Percentiles rank a stretch among this genome's conserved stretches.
Evolutionary conservation across 2,797 vertebrate genomes (phyloP).

Genomic region (Pangasius sanitwongsei): DNA sequence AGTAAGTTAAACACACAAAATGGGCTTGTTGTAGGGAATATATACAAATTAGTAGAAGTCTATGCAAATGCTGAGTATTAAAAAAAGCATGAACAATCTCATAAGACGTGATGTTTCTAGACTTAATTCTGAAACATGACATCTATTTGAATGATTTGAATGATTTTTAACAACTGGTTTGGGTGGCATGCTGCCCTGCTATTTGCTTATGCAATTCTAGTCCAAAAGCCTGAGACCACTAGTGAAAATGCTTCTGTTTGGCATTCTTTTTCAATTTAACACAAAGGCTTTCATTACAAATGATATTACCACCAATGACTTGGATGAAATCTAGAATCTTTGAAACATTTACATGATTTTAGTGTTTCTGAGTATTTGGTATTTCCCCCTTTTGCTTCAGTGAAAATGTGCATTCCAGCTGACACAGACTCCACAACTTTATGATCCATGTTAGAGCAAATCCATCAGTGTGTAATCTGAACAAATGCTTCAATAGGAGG

Average conservation of each 20-base stretch:
- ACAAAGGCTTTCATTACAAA: too few relatives aligned
- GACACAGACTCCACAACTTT: too few relatives aligned
- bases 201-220: neutral
- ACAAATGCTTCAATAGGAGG: too few relatives aligned
- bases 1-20: neutral
- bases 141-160: neutral
- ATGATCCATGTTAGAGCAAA: neutral
- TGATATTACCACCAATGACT: too few relatives aligned
- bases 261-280: too few relatives aligned
- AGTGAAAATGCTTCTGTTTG: too few relatives aligned
- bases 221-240: too few relatives aligned
- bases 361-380: neutral
- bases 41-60: neutral
- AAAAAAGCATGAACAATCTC: neutral
- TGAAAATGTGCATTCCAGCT: neutral
- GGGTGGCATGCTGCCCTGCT: neutral
- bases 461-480: neutral
- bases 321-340: too few relatives aligned
- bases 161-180: neutral
- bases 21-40: too few relatives aligned
- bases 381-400: neutral
- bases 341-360: neutral
- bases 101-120: neutral
- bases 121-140: neutral
- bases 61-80: neutral